Evolutionary conservation across 2,113 vertebrate species (phyloP).

Genomic region (Plectropomus leopardus): DNA sequence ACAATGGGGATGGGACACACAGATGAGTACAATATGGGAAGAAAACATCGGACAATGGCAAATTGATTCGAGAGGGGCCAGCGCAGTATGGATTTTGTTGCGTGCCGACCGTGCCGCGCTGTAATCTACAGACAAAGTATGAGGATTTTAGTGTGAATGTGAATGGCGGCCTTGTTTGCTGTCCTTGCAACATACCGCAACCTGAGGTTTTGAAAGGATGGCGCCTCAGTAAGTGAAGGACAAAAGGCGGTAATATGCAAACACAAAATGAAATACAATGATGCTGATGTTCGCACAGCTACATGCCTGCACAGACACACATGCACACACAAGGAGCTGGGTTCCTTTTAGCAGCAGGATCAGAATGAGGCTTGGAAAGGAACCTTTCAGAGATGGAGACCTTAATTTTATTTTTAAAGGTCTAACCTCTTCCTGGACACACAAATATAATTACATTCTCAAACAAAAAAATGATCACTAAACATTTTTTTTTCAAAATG

Average conservation of each 20-base stretch:
- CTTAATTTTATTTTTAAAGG: constrained; percentile 18
- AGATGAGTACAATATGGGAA: constrained; percentile 21
- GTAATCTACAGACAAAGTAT: constrained; percentile 3
- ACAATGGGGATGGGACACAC: constrained; percentile 17
- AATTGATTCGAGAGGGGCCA: constrained; percentile 41
- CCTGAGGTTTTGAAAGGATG: constrained; percentile 32
- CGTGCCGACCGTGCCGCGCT: neutral
- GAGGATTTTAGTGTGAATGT: constrained; percentile 21
- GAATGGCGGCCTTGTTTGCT: constrained; percentile 15
- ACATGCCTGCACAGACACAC: neutral
- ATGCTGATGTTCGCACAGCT: constrained; percentile 5
- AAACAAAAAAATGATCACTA: constrained; percentile 23
- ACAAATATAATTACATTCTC: constrained; percentile 23
- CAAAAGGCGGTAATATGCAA: constrained; percentile 41
- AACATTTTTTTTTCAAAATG: neutral
- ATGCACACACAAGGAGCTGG: neutral
- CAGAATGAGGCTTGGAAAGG: constrained; percentile 5
- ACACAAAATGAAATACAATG: constrained; percentile 31
- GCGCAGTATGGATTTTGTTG: constrained; percentile 45
- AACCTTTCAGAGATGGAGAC: constrained; percentile 17
- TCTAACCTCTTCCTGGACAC: constrained; percentile 8
- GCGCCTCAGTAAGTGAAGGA: constrained; percentile 12
- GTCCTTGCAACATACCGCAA: neutral
- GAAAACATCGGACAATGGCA: constrained; percentile 25
- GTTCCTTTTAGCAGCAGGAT: neutral